phyloP scores from a whole-genome alignment of 2,797 vertebrate species.

The Rhinichthys osculus region DNA sequence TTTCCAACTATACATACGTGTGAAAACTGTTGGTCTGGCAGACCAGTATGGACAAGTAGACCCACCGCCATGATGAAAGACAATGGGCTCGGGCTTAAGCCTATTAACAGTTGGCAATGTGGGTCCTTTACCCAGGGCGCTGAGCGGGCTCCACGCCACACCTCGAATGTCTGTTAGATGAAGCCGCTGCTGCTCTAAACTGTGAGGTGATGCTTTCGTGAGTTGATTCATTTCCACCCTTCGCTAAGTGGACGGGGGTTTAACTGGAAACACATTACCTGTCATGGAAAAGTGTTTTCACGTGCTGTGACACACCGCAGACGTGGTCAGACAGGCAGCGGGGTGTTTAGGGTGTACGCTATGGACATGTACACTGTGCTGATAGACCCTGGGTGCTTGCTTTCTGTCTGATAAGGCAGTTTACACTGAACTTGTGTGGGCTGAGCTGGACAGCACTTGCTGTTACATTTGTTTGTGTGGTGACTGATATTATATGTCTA shows the following conservation, averaged over 20 bases:
- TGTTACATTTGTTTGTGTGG: conserved; percentile 5
- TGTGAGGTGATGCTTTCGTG: conserved; percentile 53
- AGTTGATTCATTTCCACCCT: conserved; percentile 57
- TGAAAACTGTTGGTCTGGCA: conserved; percentile 54
- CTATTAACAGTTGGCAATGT: conserved; percentile 59
- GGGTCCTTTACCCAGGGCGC: conserved; percentile 49
- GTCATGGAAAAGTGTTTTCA: conserved; percentile 53
- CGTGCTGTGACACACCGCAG: conserved; percentile 55
- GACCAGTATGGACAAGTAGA: conserved; percentile 58
- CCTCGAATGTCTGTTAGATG: conserved; percentile 44
- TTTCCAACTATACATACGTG: conserved; percentile 58
- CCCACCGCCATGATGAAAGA: conserved; percentile 61
- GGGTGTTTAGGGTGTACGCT: conserved; percentile 32
- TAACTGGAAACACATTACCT: conserved; percentile 59
- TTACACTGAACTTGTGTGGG: conserved; percentile 45
- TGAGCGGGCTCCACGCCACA: conserved; percentile 39
- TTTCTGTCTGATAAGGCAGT: conserved; percentile 38
- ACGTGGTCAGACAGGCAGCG: conserved; percentile 26
- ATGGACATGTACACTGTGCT: conserved; percentile 27
- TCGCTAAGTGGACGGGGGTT: conserved; percentile 43
- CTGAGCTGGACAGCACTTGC: not conserved
- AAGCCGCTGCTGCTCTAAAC: conserved; percentile 47
- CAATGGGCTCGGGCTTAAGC: conserved; percentile 46
- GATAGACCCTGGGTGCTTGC: conserved; percentile 32
- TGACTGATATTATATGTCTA: conserved; percentile 3